These are phyloP conservation scores for Peucedramus taeniatus DNA, from an alignment of 2,113 vertebrate genomes.

Conservation along the genomic window DNA sequence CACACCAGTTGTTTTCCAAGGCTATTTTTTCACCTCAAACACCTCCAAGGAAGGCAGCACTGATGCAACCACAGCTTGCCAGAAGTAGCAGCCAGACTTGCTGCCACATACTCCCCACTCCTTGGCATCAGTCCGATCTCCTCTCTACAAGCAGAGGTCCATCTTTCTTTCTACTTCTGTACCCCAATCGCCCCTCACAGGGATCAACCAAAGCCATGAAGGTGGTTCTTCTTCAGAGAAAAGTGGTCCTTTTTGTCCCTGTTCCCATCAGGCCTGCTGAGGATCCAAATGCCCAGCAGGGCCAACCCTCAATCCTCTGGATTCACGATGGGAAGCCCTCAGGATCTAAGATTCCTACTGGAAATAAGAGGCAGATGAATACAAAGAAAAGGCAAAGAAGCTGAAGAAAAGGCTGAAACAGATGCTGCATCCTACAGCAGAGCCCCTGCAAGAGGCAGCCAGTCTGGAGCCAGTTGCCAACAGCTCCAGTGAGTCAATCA, in stretches of 20 bases:
- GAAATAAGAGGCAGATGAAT: background rate
- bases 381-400: background rate
- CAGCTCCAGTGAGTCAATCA: background rate
- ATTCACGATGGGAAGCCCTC: background rate
- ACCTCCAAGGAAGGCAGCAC: background rate
- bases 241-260: background rate
- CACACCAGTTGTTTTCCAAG: background rate
- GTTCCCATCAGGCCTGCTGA: background rate
- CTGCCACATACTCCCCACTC: background rate
- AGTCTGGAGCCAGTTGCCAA: background rate
- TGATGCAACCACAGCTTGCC: background rate
- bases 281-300: background rate
- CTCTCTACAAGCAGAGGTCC: background rate
- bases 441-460: background rate
- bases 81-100: background rate
- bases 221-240: background rate
- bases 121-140: background rate
- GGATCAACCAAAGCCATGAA: background rate
- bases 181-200: background rate
- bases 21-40: background rate
- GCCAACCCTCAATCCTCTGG: background rate
- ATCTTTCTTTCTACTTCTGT: background rate
- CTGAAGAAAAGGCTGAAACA: background rate
- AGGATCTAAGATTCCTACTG: background rate
- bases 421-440: background rate